Conservation (phyloP, 1,140 invertebrate species). For the Temnothorax longispinosus region DNA sequence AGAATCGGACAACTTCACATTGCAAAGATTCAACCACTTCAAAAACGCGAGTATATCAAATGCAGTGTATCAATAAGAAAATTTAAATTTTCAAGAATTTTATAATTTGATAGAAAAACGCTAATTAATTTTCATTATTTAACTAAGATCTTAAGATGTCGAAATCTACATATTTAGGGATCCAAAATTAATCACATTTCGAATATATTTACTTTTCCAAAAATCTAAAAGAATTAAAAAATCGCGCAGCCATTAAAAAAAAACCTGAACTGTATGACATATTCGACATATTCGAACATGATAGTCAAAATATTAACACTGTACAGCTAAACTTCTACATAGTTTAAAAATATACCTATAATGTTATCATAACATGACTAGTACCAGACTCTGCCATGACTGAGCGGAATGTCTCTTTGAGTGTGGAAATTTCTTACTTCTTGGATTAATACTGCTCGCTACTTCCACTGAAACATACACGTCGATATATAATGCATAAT, state of each 20-base stretch:
- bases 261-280: slow-evolving; percentile 47
- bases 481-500: slow-evolving; percentile 12
- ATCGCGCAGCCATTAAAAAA: not conserved
- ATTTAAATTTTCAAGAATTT: not conserved
- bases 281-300: slow-evolving; percentile 19
- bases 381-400: slow-evolving; percentile 63
- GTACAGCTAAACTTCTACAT: slow-evolving; percentile 50
- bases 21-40: not conserved
- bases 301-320: slow-evolving; percentile 30
- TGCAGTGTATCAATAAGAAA: not conserved
- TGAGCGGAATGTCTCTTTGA: slow-evolving; percentile 64
- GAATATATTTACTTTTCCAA: not conserved
- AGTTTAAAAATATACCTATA: slow-evolving; percentile 46
- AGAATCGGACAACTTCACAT: not conserved
- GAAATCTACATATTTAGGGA: not conserved
- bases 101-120: not conserved
- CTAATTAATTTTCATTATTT: not conserved
- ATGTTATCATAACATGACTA: slow-evolving; percentile 66
- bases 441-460: slow-evolving; percentile 59
- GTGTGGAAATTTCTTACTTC: slow-evolving; percentile 52
- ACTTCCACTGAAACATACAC: slow-evolving; percentile 64
- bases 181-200: not conserved
- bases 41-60: not conserved
- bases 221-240: slow-evolving; percentile 5
- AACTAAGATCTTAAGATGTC: not conserved